phyloP scores from a whole-genome alignment of 2,888 invertebrate species.

The Cecidostiba fungosa region DNA sequence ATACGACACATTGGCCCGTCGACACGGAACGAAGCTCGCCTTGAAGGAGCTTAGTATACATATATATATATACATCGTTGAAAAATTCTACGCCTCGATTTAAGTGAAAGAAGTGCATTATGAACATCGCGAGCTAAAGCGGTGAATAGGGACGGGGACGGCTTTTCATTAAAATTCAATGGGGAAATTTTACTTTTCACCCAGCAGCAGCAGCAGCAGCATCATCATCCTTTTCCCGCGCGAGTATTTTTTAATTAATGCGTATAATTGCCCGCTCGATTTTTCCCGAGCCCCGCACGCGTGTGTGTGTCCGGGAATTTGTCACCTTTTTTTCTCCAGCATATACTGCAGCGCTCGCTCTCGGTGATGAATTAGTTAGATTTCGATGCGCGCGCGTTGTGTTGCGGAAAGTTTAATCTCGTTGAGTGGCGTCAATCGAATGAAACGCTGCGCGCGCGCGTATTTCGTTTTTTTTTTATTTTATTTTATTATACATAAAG shows the following conservation, averaged over 20 bases:
- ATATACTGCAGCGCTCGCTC: no score
- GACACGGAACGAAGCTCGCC: not conserved
- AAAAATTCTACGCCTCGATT: not conserved
- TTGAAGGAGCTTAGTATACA: not conserved
- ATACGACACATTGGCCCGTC: slow-evolving; percentile 40
- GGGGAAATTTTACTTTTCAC: slow-evolving; percentile 43
- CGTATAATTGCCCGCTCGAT: slow-evolving; percentile 40
- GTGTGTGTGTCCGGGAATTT: not conserved
- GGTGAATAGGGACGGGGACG: slow-evolving; percentile 17
- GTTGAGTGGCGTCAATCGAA: not conserved
- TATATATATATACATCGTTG: no score
- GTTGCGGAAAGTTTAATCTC: not conserved
- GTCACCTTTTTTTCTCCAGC: not conserved
- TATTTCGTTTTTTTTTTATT: not conserved
- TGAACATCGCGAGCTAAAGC: slow-evolving; percentile 17
- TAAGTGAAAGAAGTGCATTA: slow-evolving; percentile 34
- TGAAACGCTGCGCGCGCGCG: not conserved
- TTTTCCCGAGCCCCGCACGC: not conserved
- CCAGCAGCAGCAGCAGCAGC: not conserved
- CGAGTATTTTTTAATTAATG: slow-evolving; percentile 60
- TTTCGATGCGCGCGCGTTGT: not conserved
- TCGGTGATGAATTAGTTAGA: not conserved
- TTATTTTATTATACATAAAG: not conserved
- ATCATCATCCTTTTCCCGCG: not conserved
- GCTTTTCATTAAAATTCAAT: slow-evolving; percentile 60